A percentile compares a stretch with the other conserved stretches of the same genome.
Conservation (phyloP, 2,888 invertebrate genomes). For the Lottia gigantea region DNA sequence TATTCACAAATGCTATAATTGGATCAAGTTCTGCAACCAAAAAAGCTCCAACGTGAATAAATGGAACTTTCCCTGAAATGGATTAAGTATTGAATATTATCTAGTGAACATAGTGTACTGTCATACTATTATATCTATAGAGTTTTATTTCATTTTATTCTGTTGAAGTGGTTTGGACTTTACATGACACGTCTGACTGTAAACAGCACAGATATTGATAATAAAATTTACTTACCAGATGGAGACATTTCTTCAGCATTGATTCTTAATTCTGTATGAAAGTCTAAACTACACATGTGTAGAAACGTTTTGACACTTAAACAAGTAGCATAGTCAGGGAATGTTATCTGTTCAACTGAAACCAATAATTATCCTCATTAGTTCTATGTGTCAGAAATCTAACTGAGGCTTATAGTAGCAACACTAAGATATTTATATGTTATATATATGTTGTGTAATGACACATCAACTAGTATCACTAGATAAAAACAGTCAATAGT, state of each 20-base stretch:
- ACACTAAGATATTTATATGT: too few species aligned
- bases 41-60: slow-evolving; percentile 89
- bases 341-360: slow-evolving; percentile 86
- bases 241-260: slow-evolving; percentile 99
- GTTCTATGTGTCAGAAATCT: neutral
- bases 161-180: neutral
- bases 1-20: slow-evolving; percentile 88
- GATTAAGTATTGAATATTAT: neutral
- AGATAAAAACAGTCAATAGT: too few species aligned
- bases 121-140: too few species aligned
- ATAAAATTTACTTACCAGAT: slow-evolving; percentile 71
- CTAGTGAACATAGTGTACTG: too few species aligned
- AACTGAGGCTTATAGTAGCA: too few species aligned
- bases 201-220: too few species aligned
- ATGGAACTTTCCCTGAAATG: slow-evolving; percentile 83
- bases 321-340: slow-evolving; percentile 94
- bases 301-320: slow-evolving; percentile 92
- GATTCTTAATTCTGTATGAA: slow-evolving; percentile 81
- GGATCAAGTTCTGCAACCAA: slow-evolving; percentile 91
- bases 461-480: too few species aligned
- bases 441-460: too few species aligned
- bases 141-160: too few species aligned
- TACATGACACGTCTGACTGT: neutral
- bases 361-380: neutral
- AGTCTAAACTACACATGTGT: slow-evolving; percentile 90